Conservation (phyloP, 2,113 vertebrate species). For the Tychaedon coryphoeus region DNA sequence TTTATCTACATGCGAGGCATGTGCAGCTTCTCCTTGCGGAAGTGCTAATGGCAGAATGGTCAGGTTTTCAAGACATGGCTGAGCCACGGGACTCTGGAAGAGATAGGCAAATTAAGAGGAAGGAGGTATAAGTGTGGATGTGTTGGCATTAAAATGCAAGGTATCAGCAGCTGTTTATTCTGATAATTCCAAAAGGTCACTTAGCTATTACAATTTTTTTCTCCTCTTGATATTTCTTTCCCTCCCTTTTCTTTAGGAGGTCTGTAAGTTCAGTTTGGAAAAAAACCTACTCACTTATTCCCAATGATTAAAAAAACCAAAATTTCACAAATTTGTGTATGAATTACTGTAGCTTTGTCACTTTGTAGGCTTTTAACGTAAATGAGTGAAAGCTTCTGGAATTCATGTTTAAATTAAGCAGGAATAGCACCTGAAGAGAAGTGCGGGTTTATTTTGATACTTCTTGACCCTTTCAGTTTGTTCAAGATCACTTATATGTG, state of each 20-base stretch:
- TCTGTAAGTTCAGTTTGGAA: neutral
- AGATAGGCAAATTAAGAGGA: neutral
- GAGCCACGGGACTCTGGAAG: neutral
- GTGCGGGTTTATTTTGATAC: neutral
- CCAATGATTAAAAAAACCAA: fast-evolving
- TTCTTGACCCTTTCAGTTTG: neutral
- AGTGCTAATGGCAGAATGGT: neutral
- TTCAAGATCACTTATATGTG: neutral
- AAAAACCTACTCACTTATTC: fast-evolving
- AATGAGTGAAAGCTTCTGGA: neutral
- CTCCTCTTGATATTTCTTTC: neutral
- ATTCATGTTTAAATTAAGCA: neutral
- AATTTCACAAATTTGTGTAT: neutral
- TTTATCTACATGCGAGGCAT: neutral
- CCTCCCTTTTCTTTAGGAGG: neutral
- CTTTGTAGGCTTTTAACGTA: neutral
- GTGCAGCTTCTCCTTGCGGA: neutral
- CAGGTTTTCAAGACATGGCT: neutral
- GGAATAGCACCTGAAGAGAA: neutral
- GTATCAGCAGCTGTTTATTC: neutral
- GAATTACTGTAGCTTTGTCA: neutral
- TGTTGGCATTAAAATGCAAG: neutral
- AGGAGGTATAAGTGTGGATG: neutral
- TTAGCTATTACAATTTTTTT: neutral
- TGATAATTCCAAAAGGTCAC: neutral